Base-by-base conservation (phyloP, 35 echinoderm and acorn worm species). In the Acanthaster planci region DNA sequence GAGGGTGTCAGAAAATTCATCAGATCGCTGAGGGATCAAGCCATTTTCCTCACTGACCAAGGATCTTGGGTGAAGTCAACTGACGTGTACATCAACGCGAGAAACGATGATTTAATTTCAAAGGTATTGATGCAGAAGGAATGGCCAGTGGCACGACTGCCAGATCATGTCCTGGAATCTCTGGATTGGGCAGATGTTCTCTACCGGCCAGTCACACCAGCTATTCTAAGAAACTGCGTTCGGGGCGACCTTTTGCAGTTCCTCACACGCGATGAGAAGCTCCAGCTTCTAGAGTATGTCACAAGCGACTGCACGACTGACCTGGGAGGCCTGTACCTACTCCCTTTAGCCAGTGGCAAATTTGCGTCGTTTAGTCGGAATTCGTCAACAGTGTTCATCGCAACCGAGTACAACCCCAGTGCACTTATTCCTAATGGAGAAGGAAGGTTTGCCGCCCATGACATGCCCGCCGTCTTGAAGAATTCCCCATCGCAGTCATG, bases 331-430 rank as follows among this genome's bases (percentile, higher is more conserved):
- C 34, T 93, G 31, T 18, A 53, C 18, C 59, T 93, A 29, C 60
- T 93, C n/a, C 92, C 92, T 23, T 38, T 93, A 39, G 72, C 32
- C 1, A 54, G 89, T 84, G 86, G 92, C 0, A 84, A 50, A 5
- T 93, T 93, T 55, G 52, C 29, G 9, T 22, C 54, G 26, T 92
- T 92, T 38, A 8, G 29, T 8, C 34, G 10, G 12, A 67, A 16
- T 67, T 34, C 27, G 37, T 5, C 53, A 1, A 83, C 44, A 38
- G 53, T 83, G 8, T 83, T 56, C 54, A 83, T 83, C 59, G 29
- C 51, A 8, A 83, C 8, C 53, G 19, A 5, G 3, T 18, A 83
- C 37, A 37, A 58, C 19, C 81, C 81, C 37, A 57, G 81, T 14
- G 7, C 38, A 15, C 52, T 83, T 18, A 37, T 83, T 59, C 81